These are phyloP conservation scores for Acanthiza pusilla DNA, from an alignment of 2,797 vertebrate species.

Conservation along the genomic window DNA sequence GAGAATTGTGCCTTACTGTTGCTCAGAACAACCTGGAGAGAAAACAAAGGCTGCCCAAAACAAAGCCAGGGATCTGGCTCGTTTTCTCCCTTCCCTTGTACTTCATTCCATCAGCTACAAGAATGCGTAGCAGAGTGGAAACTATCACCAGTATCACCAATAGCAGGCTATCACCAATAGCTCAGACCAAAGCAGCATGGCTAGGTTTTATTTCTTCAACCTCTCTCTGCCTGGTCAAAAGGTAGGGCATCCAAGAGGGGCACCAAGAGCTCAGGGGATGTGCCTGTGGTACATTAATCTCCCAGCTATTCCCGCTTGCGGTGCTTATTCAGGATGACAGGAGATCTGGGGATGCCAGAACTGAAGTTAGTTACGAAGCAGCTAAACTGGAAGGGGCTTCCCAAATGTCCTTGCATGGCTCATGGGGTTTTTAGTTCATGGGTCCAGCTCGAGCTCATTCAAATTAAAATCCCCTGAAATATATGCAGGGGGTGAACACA, in stretches of 20 bases:
- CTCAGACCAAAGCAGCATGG: not conserved
- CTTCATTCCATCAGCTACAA: not conserved
- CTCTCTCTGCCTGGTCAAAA: not conserved
- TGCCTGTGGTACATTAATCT: not conserved
- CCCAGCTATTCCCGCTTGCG: accelerated
- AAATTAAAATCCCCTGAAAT: not conserved
- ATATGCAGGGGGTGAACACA: not conserved
- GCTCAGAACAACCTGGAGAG: not conserved
- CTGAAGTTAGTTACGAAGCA: not conserved
- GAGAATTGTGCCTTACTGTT: not conserved
- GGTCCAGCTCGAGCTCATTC: not conserved
- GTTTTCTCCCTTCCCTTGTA: not conserved
- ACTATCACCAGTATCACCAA: not conserved
- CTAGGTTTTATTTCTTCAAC: not conserved
- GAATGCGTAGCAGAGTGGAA: not conserved
- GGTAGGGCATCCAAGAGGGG: not conserved
- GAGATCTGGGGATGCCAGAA: not conserved
- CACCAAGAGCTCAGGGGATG: not conserved
- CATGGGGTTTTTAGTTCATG: not conserved
- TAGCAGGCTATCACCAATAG: not conserved
- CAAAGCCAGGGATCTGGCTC: not conserved
- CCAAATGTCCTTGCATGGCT: not conserved
- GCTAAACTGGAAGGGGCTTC: not conserved
- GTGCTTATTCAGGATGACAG: not conserved
- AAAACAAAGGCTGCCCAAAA: not conserved